phyloP scores from a whole-genome alignment of 2,113 vertebrate genomes.

The Dromiciops gliroides region DNA sequence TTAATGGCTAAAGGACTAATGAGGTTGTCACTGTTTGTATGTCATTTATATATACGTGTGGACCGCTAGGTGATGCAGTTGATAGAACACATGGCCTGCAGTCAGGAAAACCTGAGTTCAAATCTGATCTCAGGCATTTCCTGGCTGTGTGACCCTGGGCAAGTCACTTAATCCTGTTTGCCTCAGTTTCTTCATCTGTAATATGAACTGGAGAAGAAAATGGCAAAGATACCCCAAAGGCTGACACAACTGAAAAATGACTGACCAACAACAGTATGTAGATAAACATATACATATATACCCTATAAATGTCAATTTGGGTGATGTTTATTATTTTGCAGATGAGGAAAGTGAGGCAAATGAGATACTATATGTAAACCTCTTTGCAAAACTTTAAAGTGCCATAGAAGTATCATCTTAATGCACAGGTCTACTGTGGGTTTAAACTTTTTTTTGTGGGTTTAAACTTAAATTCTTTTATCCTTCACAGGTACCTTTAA shows the following conservation, averaged over 20 bases:
- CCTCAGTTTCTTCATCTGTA: neutral
- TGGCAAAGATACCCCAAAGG: no score
- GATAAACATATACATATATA: no score
- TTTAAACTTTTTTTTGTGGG: neutral
- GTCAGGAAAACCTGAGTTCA: neutral
- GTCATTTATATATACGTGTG: neutral
- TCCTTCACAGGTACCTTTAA: neutral
- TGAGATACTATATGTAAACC: neutral
- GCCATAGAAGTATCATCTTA: neutral
- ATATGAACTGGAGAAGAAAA: no score
- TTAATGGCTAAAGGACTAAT: no score
- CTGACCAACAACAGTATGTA: no score
- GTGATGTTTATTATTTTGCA: neutral
- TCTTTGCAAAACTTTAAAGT: neutral
- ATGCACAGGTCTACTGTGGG: neutral
- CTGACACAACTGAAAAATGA: no score
- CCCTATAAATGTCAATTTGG: neutral
- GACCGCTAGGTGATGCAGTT: neutral
- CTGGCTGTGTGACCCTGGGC: neutral
- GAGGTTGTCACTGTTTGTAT: no score
- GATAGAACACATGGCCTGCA: neutral
- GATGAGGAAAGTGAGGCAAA: neutral
- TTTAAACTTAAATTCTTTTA: neutral
- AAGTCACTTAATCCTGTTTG: neutral
- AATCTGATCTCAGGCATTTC: neutral